Evolutionary conservation across 2,888 invertebrate species (phyloP).

Genomic region (Eupithecia subumbrata): DNA sequence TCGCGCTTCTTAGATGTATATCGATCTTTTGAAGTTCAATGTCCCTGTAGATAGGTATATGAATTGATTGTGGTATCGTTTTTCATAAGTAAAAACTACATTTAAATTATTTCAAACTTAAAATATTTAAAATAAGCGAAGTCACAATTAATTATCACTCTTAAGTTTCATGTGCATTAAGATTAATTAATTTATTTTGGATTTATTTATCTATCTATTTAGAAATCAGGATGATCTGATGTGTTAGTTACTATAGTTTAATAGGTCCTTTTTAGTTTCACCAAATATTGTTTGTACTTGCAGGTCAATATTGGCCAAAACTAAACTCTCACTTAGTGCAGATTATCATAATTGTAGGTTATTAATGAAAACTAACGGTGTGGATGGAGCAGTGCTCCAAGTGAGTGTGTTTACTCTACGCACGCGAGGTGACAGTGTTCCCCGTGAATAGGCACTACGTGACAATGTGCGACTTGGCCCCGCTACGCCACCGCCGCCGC

Average conservation of each 20-base stretch:
- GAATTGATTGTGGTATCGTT: neutral
- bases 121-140: neutral
- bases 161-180: neutral
- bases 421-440: neutral
- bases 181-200: neutral
- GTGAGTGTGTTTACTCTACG: neutral
- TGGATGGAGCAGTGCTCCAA: neutral
- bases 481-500: neutral
- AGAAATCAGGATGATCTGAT: neutral
- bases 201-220: neutral
- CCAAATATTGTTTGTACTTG: neutral
- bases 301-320: neutral
- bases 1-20: conserved; percentile 25
- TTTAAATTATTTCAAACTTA: neutral
- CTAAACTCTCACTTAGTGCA: neutral
- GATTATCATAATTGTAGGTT: neutral
- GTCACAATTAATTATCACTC: neutral
- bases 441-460: conserved; percentile 14
- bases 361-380: conserved; percentile 8
- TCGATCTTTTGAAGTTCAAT: conserved; percentile 34
- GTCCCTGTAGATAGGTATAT: conserved; percentile 11
- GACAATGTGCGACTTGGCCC: neutral
- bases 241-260: neutral
- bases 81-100: neutral
- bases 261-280: neutral